Evolutionary conservation across 2,113 vertebrate genomes (phyloP).

Genomic region (Muntiacus muntjak): DNA sequence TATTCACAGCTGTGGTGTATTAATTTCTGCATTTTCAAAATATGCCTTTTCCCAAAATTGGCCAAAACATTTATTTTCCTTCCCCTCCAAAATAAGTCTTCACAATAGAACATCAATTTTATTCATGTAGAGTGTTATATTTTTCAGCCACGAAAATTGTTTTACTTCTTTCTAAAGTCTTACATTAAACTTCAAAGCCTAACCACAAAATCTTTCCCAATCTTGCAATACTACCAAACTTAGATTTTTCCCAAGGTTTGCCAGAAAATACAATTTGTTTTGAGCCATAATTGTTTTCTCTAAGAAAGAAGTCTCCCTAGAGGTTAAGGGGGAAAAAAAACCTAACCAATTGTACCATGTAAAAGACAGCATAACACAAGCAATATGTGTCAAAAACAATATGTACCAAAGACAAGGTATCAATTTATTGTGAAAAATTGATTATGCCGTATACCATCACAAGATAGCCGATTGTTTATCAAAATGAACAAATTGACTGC

Average conservation of each 20-base stretch:
- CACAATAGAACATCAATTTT: constrained; percentile 6
- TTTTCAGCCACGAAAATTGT: constrained; percentile 8
- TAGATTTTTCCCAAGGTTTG: neutral
- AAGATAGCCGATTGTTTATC: neutral
- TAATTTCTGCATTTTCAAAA: neutral
- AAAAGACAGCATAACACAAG: neutral
- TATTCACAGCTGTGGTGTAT: neutral
- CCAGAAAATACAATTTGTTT: constrained; percentile 34
- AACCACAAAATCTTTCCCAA: constrained; percentile 41
- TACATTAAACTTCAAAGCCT: constrained; percentile 44
- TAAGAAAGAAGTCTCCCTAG: constrained; percentile 22
- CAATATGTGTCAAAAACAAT: neutral
- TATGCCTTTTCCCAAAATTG: neutral
- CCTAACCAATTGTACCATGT: neutral
- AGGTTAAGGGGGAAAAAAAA: neutral
- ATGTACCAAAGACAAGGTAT: neutral
- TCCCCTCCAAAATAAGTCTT: neutral
- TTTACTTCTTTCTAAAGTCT: constrained; percentile 32
- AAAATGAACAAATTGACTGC: neutral
- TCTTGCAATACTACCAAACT: constrained; percentile 26
- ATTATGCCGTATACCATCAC: neutral
- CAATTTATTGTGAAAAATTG: neutral
- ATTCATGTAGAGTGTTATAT: neutral
- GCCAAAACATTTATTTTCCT: neutral
- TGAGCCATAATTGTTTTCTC: constrained; percentile 40